Conservation (phyloP, 35 echinoderm and acorn worm species). For the Patiria miniata region DNA sequence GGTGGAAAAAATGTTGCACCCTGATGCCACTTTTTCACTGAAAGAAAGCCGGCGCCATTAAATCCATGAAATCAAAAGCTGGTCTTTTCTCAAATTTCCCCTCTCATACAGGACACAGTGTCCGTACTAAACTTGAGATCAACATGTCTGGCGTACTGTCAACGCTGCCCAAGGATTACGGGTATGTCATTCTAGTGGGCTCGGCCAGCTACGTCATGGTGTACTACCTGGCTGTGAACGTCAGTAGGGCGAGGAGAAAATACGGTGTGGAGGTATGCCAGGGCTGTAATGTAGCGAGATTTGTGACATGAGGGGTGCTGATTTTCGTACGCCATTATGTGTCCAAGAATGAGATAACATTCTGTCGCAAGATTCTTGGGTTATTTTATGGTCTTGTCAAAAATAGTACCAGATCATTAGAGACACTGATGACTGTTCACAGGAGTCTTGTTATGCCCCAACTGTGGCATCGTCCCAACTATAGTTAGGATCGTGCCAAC, state of each 20-base stretch:
- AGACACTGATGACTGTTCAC: too few relatives aligned
- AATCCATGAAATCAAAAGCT: too few relatives aligned
- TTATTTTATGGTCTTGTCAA: background rate
- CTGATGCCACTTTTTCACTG: too few relatives aligned
- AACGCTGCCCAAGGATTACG: conserved; percentile 49
- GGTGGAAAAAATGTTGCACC: too few relatives aligned
- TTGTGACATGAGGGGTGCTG: background rate
- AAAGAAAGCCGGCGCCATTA: too few relatives aligned
- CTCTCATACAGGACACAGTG: too few relatives aligned
- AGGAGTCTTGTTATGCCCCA: too few relatives aligned
- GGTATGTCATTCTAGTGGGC: conserved; percentile 54
- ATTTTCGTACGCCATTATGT: background rate
- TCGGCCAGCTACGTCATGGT: conserved; percentile 48
- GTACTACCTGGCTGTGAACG: conserved; percentile 18
- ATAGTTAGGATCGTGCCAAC: too few relatives aligned
- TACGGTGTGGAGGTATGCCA: conserved; percentile 50
- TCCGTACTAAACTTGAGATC: too few relatives aligned
- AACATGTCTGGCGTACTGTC: conserved; percentile 11
- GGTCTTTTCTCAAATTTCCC: too few relatives aligned
- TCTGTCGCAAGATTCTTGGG: background rate
- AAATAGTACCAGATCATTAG: too few relatives aligned
- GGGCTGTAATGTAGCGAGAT: background rate
- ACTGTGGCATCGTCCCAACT: too few relatives aligned
- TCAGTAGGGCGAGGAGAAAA: conserved; percentile 35
- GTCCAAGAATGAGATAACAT: background rate